Percentiles rank a stretch among this genome's conserved stretches.
These are phyloP conservation scores for Eulemur macaco DNA, from an alignment of 2,113 vertebrate species.

Conservation along the genomic window DNA sequence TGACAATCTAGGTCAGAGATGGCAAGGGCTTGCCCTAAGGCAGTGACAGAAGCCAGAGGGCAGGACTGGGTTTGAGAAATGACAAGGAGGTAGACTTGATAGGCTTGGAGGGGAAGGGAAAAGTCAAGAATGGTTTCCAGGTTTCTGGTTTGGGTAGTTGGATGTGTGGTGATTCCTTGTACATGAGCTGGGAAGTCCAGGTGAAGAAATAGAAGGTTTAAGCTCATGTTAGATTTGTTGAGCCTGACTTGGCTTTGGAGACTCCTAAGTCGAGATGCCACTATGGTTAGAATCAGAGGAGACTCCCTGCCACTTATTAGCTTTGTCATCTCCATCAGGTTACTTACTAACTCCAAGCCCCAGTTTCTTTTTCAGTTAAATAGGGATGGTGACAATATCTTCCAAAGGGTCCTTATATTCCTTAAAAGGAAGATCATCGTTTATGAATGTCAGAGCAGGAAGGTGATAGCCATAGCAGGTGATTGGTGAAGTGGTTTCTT, in stretches of 20 bases:
- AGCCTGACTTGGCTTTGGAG: not conserved
- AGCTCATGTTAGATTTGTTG: not conserved
- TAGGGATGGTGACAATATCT: not conserved
- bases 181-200: not conserved
- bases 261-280: not conserved
- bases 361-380: constrained; percentile 1
- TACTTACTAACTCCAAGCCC: not conserved
- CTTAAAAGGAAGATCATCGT: not conserved
- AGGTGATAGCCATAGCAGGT: not conserved
- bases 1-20: not conserved
- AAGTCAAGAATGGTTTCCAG: not conserved
- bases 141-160: not conserved
- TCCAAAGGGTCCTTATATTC: not conserved
- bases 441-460: too few relatives aligned
- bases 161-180: not conserved
- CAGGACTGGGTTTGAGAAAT: not conserved
- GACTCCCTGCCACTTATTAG: not conserved
- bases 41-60: not conserved
- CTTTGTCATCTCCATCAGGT: not conserved
- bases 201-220: not conserved
- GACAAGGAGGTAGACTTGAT: not conserved
- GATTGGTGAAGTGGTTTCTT: not conserved
- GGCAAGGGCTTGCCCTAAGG: not conserved
- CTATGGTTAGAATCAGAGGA: not conserved
- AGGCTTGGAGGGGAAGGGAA: not conserved